phyloP scores from a whole-genome alignment of 2,797 vertebrate genomes.

The Oryzias dopingdopingensis region DNA sequence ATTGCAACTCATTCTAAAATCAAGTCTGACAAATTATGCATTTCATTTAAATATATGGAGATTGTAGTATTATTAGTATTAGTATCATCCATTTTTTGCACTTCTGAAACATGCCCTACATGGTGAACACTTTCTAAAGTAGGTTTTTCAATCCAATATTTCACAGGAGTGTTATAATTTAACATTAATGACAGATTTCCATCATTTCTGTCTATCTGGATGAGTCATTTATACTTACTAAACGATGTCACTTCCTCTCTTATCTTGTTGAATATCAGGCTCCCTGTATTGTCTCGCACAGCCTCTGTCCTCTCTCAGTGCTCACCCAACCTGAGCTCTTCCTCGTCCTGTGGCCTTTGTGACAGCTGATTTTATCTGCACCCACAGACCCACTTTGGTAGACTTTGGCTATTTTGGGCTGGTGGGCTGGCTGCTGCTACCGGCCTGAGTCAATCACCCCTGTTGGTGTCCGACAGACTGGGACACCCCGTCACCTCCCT shows the following conservation, averaged over 20 bases:
- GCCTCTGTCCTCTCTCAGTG: constrained; percentile 44
- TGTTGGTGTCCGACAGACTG: constrained; percentile 56
- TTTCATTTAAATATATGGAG: no score
- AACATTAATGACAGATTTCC: not conserved
- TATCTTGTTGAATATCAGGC: constrained; percentile 18
- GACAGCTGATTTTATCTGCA: constrained; percentile 87
- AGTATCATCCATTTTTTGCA: not conserved
- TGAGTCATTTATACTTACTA: constrained; percentile 57
- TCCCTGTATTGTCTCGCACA: constrained; percentile 28
- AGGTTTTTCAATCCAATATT: not conserved
- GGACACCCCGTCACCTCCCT: constrained; percentile 56
- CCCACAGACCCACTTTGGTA: constrained; percentile 58
- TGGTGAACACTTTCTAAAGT: not conserved
- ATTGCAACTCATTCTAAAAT: no score
- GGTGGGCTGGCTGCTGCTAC: constrained; percentile 60
- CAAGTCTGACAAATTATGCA: no score
- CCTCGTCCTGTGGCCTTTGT: constrained; percentile 61
- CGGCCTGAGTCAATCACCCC: constrained; percentile 75
- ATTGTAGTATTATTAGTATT: no score
- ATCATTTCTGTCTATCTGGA: not conserved
- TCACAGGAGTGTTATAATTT: not conserved
- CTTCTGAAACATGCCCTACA: not conserved
- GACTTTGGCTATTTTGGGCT: constrained; percentile 84
- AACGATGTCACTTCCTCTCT: constrained; percentile 19
- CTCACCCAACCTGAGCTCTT: constrained; percentile 49